A percentile compares a stretch with the other conserved stretches of the same genome.
Evolutionary conservation across 2,797 vertebrate genomes (phyloP).

Genomic region (Miichthys miiuy): DNA sequence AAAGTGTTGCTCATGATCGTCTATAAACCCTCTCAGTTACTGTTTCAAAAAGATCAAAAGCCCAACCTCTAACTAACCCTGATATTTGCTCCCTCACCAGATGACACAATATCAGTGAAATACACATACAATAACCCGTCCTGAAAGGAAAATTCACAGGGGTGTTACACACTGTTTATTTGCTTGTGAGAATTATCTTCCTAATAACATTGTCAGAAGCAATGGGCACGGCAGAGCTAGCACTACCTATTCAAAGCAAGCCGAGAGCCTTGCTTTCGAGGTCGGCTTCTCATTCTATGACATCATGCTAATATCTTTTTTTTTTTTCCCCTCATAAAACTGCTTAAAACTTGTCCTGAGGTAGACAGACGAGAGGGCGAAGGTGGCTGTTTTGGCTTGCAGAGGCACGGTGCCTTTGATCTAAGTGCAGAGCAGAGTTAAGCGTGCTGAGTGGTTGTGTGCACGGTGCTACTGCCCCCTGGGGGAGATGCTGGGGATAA

Average conservation of each 20-base stretch:
- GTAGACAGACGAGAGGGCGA: slow-evolving; percentile 51
- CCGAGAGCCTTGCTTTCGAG: slow-evolving; percentile 49
- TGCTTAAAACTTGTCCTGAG: slow-evolving; percentile 67
- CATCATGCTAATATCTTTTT: slow-evolving; percentile 67
- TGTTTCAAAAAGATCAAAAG: slow-evolving; percentile 50
- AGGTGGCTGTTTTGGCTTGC: slow-evolving; percentile 42
- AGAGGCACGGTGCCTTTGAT: slow-evolving; percentile 64
- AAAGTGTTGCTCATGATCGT: slow-evolving; percentile 32
- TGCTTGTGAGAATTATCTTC: slow-evolving; percentile 66
- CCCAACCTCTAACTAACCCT: slow-evolving; percentile 50
- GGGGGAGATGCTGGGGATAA: slow-evolving; percentile 55
- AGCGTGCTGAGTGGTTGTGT: slow-evolving; percentile 41
- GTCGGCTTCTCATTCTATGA: slow-evolving; percentile 58
- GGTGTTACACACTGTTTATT: slow-evolving; percentile 61
- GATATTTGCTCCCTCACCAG: slow-evolving; percentile 51
- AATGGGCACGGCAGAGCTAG: slow-evolving; percentile 30
- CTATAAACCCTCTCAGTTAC: slow-evolving; percentile 24
- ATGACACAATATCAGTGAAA: slow-evolving; percentile 75
- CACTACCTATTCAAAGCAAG: slow-evolving; percentile 44
- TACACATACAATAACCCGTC: slow-evolving; percentile 65
- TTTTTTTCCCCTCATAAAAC: slow-evolving; percentile 35
- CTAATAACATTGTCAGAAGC: slow-evolving; percentile 65
- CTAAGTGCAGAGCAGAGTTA: slow-evolving; percentile 36
- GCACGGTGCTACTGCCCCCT: slow-evolving; percentile 82
- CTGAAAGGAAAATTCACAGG: slow-evolving; percentile 60